Evolutionary conservation across 2,113 vertebrate species (phyloP).

Genomic region (Esox niger): DNA sequence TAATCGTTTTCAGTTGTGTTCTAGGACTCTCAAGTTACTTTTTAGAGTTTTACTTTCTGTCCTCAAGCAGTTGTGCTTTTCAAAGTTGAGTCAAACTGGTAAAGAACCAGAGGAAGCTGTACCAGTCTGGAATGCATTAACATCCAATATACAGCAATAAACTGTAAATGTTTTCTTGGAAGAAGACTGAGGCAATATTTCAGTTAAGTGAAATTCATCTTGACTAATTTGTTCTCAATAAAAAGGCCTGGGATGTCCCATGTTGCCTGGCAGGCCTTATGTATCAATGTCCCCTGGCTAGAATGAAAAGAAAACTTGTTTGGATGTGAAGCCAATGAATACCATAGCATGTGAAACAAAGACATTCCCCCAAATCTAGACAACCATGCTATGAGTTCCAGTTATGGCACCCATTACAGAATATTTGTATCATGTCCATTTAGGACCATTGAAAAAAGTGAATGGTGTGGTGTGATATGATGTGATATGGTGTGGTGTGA

Average conservation of each 20-base stretch:
- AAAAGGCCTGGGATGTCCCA: conserved; percentile 21
- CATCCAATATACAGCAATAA: conserved; percentile 45
- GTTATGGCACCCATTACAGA: conserved; percentile 18
- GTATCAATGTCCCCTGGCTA: too few relatives aligned
- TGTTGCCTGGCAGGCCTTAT: background rate
- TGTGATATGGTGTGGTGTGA: too few relatives aligned
- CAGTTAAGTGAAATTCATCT: conserved; percentile 37
- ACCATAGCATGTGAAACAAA: conserved; percentile 27
- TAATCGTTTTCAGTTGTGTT: conserved; percentile 21
- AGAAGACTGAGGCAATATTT: conserved; percentile 29
- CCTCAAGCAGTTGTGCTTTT: conserved; percentile 29
- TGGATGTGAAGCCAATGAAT: conserved; percentile 28
- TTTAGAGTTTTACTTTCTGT: conserved; percentile 20
- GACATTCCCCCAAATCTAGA: conserved; percentile 12
- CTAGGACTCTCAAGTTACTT: conserved; percentile 32
- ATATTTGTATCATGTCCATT: background rate
- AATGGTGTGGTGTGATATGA: too few relatives aligned
- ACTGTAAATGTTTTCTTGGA: conserved; percentile 48
- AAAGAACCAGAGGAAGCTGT: conserved; percentile 20
- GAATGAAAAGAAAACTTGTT: too few relatives aligned
- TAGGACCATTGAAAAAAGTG: conserved; percentile 13
- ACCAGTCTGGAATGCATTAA: conserved; percentile 39
- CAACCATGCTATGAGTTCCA: conserved; percentile 32
- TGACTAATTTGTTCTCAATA: conserved; percentile 40
- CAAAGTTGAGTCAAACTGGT: conserved; percentile 12